Conservation (phyloP, 2,113 vertebrate species). For the Nanger granti region DNA sequence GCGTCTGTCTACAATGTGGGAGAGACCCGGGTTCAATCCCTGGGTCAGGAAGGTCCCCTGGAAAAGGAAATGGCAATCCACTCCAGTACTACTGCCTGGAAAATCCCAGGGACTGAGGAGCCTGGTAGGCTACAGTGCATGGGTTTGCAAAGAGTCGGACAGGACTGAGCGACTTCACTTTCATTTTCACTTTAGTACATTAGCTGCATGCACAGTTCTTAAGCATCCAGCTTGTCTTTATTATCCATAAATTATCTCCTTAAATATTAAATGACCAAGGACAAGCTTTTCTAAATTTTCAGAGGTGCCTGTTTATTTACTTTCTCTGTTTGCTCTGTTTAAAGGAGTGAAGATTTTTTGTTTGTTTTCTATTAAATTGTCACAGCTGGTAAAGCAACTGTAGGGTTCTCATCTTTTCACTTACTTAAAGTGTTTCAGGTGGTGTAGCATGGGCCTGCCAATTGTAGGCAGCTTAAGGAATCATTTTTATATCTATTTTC, state of each 20-base stretch:
- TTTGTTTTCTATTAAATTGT: neutral
- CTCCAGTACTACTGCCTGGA: too few species aligned
- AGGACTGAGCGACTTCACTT: too few species aligned
- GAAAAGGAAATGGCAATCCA: too few species aligned
- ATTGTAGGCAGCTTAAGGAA: neutral
- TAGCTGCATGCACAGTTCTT: neutral
- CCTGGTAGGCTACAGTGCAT: too few species aligned
- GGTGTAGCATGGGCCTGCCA: neutral
- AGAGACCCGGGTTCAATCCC: rapidly evolving
- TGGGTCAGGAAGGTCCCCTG: too few species aligned
- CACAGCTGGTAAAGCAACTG: neutral
- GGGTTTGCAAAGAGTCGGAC: too few species aligned
- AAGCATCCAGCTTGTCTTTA: neutral
- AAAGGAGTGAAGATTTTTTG: neutral
- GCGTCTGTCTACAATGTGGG: too few species aligned
- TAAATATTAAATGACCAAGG: neutral
- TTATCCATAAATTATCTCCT: neutral
- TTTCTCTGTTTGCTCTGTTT: neutral
- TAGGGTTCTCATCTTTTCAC: neutral
- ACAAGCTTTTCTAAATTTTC: neutral
- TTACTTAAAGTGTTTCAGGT: neutral
- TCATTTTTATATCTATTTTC: neutral
- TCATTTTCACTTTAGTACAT: neutral
- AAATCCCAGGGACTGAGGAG: too few species aligned
- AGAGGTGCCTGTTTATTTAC: neutral